Base-by-base conservation (phyloP, 2,888 invertebrate species). In the Dione vanillae region DNA sequence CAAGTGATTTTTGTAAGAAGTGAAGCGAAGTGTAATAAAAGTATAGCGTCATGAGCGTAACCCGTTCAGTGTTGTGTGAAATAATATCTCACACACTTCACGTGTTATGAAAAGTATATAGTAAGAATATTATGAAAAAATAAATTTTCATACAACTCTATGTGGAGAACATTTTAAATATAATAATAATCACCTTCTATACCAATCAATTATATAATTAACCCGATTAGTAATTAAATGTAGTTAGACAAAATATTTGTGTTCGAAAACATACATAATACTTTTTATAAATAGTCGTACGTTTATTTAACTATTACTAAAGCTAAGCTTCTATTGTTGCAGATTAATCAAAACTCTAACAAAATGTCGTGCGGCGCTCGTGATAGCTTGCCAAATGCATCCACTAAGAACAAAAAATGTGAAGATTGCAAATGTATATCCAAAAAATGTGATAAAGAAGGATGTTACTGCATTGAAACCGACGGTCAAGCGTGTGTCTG, bases 11-110 rank as follows among this genome's bases (percentile, higher is more conserved):
- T 52, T 27, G 12, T 27, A 12, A 11, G 27, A 27, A 14, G 9
- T 54, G 14, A 35, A 54, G n/a, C 35, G 54, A 54, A n/a, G n/a
- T 54, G n/a, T 35, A n/a, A 54, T n/a, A 54, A 35, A 35, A 54
- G 52, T 14, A n/a, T 54, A 35, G 35, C 35, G 35, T 54, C 54
- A 54, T 20, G 10, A 37, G 16, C 54, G 49, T 6, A 19, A 19
- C 49, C 11, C 49, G 37, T 37, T 35, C 54, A 54, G 35, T 16
- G 54, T 54, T 37, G 35, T 54, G 35, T 54, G 54, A 54, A 54
- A 54, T 54, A 54, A 35, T n/a, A 37, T 54, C 35, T 35, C n/a
- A 54, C 35, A 35, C 35, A 35, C n/a, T 54, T 35, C n/a, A 37
- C 8, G 0, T 35, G 2, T 54, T 54, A 14, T 16, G 14, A 8